phyloP scores from a whole-genome alignment of 2,888 invertebrate genomes.

The Habroteleia sp. region DNA sequence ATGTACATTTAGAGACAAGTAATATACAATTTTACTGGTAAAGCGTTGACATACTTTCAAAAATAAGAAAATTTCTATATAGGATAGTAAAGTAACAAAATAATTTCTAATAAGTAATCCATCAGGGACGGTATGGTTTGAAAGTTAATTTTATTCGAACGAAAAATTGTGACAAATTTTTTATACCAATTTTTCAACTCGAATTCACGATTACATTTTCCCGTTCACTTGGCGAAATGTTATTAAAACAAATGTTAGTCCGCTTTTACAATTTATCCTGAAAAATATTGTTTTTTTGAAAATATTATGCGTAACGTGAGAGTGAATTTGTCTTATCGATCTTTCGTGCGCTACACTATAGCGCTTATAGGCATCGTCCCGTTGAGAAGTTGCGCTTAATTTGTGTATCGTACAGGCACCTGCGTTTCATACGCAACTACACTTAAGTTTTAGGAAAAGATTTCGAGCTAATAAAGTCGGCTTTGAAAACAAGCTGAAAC shows the following conservation, averaged over 20 bases:
- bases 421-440: conserved; percentile 47
- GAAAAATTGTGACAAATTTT: no score
- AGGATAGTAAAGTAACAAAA: no score
- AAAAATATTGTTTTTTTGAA: conserved; percentile 6
- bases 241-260: conserved; percentile 17
- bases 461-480: conserved; percentile 55
- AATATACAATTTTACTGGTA: no score
- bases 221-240: conserved; percentile 19
- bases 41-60: no score
- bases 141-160: no score
- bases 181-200: no score
- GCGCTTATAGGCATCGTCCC: conserved; percentile 43
- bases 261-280: background rate
- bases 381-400: conserved; percentile 62
- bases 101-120: no score
- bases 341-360: conserved; percentile 29
- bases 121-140: no score
- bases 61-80: no score
- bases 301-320: background rate
- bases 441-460: conserved; percentile 48
- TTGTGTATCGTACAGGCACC: conserved; percentile 52
- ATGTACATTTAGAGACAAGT: no score
- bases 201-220: no score
- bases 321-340: conserved; percentile 46
- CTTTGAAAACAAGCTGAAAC: conserved; percentile 23